Evolutionary conservation across 2,888 invertebrate genomes (phyloP).

Genomic region (Hoplodrina blanda): DNA sequence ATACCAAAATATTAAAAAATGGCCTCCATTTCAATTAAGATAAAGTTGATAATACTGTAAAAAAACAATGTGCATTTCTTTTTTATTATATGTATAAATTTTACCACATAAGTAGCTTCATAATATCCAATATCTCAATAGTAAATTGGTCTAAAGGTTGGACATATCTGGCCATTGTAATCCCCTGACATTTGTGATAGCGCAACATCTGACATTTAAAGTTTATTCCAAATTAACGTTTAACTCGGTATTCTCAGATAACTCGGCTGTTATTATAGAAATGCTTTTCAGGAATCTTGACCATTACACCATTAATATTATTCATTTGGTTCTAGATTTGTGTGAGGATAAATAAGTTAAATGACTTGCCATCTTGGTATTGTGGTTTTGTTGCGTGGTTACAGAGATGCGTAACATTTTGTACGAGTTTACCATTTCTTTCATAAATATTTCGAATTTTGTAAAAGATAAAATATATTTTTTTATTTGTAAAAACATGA

Average conservation of each 20-base stretch:
- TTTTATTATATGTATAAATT: not conserved
- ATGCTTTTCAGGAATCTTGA: slow-evolving; percentile 53
- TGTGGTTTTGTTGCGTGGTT: slow-evolving; percentile 18
- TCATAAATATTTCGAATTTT: not conserved
- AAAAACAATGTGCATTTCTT: not conserved
- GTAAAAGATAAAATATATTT: not conserved
- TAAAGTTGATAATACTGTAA: not conserved
- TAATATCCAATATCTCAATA: slow-evolving; percentile 39
- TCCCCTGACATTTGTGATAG: slow-evolving; percentile 64
- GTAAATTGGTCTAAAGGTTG: slow-evolving; percentile 64
- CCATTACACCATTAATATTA: slow-evolving; percentile 34
- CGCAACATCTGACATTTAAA: slow-evolving; percentile 66
- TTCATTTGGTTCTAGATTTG: slow-evolving; percentile 41
- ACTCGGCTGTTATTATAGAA: slow-evolving; percentile 52
- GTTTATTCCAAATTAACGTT: slow-evolving; percentile 63
- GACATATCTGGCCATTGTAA: slow-evolving; percentile 59
- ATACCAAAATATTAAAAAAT: too few relatives aligned
- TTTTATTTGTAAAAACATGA: too few relatives aligned
- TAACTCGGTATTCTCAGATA: slow-evolving; percentile 27
- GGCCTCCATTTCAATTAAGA: not conserved
- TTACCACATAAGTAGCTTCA: slow-evolving; percentile 5
- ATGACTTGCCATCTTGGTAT: slow-evolving; percentile 37
- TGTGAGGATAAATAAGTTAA: slow-evolving; percentile 29
- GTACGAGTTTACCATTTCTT: not conserved
- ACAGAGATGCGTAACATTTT: slow-evolving; percentile 3